These are phyloP conservation scores for Sebastes elongatus DNA, from an alignment of 2,797 vertebrate species.

Conservation along the genomic window DNA sequence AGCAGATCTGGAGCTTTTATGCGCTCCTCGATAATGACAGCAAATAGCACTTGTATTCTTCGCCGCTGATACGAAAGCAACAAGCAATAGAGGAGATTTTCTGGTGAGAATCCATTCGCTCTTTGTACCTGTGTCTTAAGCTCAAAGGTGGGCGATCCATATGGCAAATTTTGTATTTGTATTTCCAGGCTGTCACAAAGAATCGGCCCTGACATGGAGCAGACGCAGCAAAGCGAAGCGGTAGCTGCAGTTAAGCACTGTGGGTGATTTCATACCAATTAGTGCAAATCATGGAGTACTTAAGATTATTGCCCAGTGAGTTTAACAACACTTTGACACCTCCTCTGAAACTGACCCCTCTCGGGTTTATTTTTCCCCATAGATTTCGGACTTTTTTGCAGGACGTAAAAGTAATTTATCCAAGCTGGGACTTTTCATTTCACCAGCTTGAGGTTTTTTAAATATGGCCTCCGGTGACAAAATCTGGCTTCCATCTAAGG, in stretches of 20 bases:
- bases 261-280: slow-evolving; percentile 85
- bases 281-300: slow-evolving; percentile 84
- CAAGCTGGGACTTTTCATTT: slow-evolving; percentile 57
- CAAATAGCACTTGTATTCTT: slow-evolving; percentile 65
- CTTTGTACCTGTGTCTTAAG: slow-evolving; percentile 73
- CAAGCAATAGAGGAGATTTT: slow-evolving; percentile 56
- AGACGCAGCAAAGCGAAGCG: slow-evolving; percentile 72
- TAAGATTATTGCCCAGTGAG: slow-evolving; percentile 80
- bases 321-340: slow-evolving; percentile 82
- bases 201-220: slow-evolving; percentile 79
- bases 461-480: slow-evolving; percentile 58
- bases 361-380: slow-evolving; percentile 66
- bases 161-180: slow-evolving; percentile 69
- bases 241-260: slow-evolving; percentile 79
- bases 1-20: slow-evolving; percentile 71
- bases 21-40: slow-evolving; percentile 69
- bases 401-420: slow-evolving; percentile 64
- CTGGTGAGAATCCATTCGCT: slow-evolving; percentile 55
- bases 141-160: slow-evolving; percentile 72
- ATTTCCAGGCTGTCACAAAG: slow-evolving; percentile 81
- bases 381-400: slow-evolving; percentile 50
- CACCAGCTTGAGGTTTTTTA: slow-evolving; percentile 14
- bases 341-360: slow-evolving; percentile 76
- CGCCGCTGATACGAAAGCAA: slow-evolving; percentile 44
- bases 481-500: slow-evolving; percentile 69